These are phyloP conservation scores for Apotomis betuletana DNA, from an alignment of 2,888 invertebrate genomes.

Conservation along the genomic window DNA sequence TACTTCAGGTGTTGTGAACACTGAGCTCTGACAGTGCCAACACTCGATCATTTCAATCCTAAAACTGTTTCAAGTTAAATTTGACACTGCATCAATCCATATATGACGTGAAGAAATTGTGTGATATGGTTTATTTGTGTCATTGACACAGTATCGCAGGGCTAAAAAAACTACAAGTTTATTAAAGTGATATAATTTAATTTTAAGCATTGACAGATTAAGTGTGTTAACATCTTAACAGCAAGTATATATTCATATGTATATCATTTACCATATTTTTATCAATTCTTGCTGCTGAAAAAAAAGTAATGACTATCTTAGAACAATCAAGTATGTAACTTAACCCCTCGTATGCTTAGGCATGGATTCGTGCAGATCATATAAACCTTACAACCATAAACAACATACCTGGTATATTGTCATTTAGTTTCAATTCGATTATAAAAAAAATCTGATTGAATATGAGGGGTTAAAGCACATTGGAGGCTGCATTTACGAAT, in stretches of 20 bases:
- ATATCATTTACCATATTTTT: not conserved
- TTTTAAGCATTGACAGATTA: slow-evolving; percentile 19
- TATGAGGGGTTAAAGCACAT: not conserved
- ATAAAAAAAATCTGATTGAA: no score
- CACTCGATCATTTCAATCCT: no score
- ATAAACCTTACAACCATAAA: no score
- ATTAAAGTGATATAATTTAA: slow-evolving; percentile 19
- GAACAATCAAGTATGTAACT: not conserved
- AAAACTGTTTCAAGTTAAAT: no score
- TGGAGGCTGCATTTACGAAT: no score
- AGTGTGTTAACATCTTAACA: not conserved
- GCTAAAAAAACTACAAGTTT: slow-evolving; percentile 1
- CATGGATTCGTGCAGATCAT: no score
- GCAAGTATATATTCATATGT: not conserved
- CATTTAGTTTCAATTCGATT: no score
- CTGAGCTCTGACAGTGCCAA: no score
- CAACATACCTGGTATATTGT: no score
- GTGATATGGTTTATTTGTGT: not conserved
- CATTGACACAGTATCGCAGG: not conserved
- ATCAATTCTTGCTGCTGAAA: not conserved
- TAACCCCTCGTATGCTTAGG: no score
- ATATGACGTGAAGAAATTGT: not conserved
- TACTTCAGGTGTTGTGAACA: no score
- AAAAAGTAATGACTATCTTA: not conserved
- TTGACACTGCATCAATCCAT: no score